Conservation (phyloP, 2,113 vertebrate species). For the Forbesichthys papilliferus region DNA sequence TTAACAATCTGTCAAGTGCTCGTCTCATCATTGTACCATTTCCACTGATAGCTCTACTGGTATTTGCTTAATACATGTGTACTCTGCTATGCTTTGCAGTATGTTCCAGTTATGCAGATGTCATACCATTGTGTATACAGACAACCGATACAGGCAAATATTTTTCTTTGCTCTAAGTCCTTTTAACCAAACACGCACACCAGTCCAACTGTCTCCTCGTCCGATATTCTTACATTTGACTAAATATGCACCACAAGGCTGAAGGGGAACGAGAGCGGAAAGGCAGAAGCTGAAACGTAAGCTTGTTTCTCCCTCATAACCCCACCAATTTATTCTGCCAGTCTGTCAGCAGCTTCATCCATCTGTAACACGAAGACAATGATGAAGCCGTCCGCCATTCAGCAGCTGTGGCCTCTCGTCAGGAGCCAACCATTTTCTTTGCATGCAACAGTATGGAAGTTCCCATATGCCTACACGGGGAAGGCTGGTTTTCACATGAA, state of each 20-base stretch:
- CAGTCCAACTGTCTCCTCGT: slow-evolving; percentile 22
- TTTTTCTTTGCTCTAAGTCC: slow-evolving; percentile 48
- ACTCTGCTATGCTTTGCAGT: background rate
- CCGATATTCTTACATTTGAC: slow-evolving; percentile 36
- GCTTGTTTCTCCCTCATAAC: slow-evolving; percentile 61
- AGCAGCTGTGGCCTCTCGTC: slow-evolving; percentile 70
- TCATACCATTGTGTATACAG: slow-evolving; percentile 12
- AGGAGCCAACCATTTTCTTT: slow-evolving; percentile 52
- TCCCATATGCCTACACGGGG: slow-evolving; percentile 12
- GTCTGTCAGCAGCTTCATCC: slow-evolving; percentile 70
- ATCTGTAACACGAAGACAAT: slow-evolving; percentile 70
- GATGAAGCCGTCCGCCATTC: slow-evolving; percentile 56
- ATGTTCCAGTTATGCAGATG: slow-evolving; percentile 3
- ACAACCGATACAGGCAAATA: slow-evolving; percentile 38
- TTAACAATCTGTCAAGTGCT: no score
- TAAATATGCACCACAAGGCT: slow-evolving; percentile 57
- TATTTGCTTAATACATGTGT: background rate
- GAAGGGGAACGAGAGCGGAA: slow-evolving; percentile 12
- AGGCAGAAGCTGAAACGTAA: slow-evolving; percentile 56
- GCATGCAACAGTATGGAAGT: slow-evolving; percentile 45
- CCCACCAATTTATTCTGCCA: slow-evolving; percentile 64
- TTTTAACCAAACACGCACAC: slow-evolving; percentile 39
- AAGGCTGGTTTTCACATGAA: slow-evolving; percentile 51
- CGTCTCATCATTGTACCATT: background rate
- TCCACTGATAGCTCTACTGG: background rate